phyloP scores from a whole-genome alignment of 2,797 vertebrate genomes.

The Anniella stebbinsi region DNA sequence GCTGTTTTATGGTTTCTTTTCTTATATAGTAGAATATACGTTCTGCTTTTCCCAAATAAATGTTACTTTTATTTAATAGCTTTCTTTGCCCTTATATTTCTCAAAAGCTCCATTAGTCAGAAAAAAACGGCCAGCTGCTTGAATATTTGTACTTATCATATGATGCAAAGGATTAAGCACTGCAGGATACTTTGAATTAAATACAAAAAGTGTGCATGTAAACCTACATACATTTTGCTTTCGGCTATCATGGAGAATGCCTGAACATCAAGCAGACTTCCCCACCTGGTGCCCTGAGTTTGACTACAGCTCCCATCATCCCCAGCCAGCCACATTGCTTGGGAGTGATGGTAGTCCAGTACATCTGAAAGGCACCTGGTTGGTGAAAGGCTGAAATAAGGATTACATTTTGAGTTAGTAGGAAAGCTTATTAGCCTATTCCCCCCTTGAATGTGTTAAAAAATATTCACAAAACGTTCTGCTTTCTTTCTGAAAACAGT shows the following conservation, averaged over 20 bases:
- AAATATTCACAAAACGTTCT: neutral
- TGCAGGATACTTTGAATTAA: neutral
- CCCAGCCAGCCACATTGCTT: too few species aligned
- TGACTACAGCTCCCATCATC: too few species aligned
- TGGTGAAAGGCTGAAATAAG: neutral
- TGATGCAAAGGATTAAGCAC: neutral
- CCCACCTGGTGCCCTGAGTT: neutral
- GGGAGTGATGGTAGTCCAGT: too few species aligned
- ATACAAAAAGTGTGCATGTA: neutral
- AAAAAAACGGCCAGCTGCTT: neutral
- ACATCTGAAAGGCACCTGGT: too few species aligned
- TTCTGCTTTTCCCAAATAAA: neutral
- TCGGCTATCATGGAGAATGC: neutral
- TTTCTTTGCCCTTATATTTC: neutral
- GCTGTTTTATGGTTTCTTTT: neutral
- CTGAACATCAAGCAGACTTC: neutral
- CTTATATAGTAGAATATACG: neutral
- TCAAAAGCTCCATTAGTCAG: neutral
- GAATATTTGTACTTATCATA: neutral
- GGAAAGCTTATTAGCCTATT: neutral
- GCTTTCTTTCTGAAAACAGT: neutral
- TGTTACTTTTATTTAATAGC: neutral
- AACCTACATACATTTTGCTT: neutral
- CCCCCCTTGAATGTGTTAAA: neutral
- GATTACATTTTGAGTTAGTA: neutral